phyloP scores from a whole-genome alignment of 2,888 invertebrate genomes.

The Rhagium mordax region DNA sequence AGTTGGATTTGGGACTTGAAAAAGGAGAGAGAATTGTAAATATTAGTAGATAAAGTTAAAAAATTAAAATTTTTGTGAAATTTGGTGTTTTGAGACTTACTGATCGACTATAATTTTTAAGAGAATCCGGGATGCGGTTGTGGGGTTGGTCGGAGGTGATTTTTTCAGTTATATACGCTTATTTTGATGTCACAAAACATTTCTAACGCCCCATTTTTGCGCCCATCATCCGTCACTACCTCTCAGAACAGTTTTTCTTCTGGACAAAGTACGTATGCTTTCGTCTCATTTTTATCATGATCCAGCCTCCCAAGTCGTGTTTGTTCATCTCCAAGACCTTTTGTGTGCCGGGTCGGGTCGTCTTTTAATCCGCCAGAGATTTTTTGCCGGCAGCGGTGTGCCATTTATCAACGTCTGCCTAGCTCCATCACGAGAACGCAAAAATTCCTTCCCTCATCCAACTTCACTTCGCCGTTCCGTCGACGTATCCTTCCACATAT shows the following conservation, averaged over 20 bases:
- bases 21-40: too few species aligned
- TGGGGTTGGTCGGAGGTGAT: too few species aligned
- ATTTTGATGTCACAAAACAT: too few species aligned
- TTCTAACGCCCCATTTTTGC: too few species aligned
- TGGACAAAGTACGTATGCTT: neutral
- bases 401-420: slow-evolving; percentile 22
- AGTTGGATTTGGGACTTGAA: too few species aligned
- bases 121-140: too few species aligned
- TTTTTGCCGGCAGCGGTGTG: neutral
- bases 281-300: neutral
- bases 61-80: too few species aligned
- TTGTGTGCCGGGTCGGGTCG: slow-evolving; percentile 2
- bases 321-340: slow-evolving; percentile 10
- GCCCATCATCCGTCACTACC: too few species aligned
- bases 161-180: too few species aligned
- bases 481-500: slow-evolving; percentile 1
- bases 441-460: slow-evolving; percentile 10
- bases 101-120: too few species aligned
- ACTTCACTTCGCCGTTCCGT: neutral
- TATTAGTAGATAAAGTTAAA: too few species aligned
- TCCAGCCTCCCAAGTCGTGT: neutral
- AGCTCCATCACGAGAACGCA: neutral
- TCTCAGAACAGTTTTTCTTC: neutral
- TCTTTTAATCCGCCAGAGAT: slow-evolving; percentile 11
- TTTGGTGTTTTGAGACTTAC: too few species aligned